A percentile compares a stretch with the other conserved stretches of the same genome.
Conservation (phyloP, 2,888 invertebrate genomes). For the Diarsia mendica region DNA sequence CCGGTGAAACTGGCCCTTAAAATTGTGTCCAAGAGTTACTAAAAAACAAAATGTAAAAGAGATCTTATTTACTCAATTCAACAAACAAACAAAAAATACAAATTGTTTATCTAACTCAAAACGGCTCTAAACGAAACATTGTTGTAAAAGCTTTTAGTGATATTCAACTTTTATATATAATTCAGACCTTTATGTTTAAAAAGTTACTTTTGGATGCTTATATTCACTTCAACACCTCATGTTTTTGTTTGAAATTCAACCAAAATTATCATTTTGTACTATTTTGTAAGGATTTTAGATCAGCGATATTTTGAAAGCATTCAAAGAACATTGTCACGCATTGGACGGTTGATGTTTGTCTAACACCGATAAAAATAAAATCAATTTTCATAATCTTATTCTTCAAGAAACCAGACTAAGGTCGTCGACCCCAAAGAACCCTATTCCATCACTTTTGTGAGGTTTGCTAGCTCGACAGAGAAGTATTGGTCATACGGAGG, state of each 20-base stretch:
- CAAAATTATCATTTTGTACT: not conserved
- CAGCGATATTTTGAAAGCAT: not conserved
- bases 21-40: not conserved
- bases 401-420: not conserved
- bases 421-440: no score
- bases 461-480: no score
- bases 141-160: conserved; percentile 46
- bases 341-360: not conserved
- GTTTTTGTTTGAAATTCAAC: conserved; percentile 22
- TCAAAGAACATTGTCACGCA: not conserved
- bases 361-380: not conserved
- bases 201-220: conserved; percentile 8
- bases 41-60: not conserved
- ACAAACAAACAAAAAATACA: not conserved
- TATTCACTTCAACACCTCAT: conserved; percentile 1
- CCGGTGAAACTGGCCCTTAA: no score
- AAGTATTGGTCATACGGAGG: no score
- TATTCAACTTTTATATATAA: conserved; percentile 15
- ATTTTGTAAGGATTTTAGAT: not conserved
- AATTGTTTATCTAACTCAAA: conserved; percentile 1
- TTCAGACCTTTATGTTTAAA: conserved; percentile 7
- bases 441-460: no score
- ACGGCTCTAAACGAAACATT: not conserved
- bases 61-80: not conserved
- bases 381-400: not conserved